A percentile compares a stretch with the other conserved stretches of the same genome.
phyloP scores from a whole-genome alignment of 2,113 vertebrate genomes.

The Bubalus kerabau region DNA sequence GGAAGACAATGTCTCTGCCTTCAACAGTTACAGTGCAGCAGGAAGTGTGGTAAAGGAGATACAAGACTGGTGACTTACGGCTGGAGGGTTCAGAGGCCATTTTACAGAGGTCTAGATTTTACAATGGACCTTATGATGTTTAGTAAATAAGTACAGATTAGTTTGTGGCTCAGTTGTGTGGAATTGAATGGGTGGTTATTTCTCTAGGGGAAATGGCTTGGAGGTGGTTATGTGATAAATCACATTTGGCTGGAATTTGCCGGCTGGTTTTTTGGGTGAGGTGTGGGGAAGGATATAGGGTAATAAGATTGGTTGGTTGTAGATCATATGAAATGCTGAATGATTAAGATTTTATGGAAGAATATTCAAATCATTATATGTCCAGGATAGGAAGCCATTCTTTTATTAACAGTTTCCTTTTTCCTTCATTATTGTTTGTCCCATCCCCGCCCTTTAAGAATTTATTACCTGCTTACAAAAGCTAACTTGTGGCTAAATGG shows the following conservation, averaged over 20 bases:
- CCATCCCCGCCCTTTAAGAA: not conserved
- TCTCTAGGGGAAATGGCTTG: not conserved
- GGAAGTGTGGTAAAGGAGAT: not conserved
- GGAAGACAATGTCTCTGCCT: not conserved
- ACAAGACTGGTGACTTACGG: not conserved
- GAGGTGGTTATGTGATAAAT: not conserved
- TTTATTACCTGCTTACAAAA: not conserved
- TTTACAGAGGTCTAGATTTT: not conserved
- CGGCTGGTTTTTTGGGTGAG: not conserved
- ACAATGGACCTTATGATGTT: not conserved
- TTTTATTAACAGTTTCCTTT: not conserved
- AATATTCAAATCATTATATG: not conserved
- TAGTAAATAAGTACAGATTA: not conserved
- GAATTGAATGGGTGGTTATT: not conserved
- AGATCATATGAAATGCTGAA: not conserved
- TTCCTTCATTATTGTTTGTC: not conserved
- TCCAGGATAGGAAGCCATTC: not conserved
- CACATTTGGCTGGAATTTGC: not conserved
- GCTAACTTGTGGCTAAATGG: not conserved
- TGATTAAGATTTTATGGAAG: not conserved
- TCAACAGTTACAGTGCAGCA: not conserved
- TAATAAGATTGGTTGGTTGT: not conserved
- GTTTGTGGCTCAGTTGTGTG: not conserved
- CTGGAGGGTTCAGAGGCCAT: not conserved
- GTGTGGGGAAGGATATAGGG: no score